Percentiles rank a stretch among this genome's conserved stretches.
Evolutionary conservation across 2,888 invertebrate species (phyloP).

Genomic region (Euspilapteryx auroguttella): DNA sequence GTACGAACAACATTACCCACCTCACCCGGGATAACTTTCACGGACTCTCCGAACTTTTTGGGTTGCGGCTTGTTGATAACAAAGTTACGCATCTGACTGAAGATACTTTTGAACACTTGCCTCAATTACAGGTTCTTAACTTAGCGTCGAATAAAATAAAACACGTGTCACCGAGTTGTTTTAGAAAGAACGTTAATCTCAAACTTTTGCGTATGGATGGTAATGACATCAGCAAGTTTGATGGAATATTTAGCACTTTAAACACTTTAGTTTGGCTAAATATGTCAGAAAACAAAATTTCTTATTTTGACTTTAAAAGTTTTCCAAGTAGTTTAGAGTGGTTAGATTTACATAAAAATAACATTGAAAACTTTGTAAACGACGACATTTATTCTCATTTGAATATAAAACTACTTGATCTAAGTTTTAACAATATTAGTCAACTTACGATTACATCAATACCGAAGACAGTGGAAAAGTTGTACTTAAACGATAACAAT

Average conservation of each 20-base stretch:
- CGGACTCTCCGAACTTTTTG: constrained; percentile 73
- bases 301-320: constrained; percentile 75
- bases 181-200: constrained; percentile 70
- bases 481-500: constrained; percentile 75
- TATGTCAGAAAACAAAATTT: constrained; percentile 75
- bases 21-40: constrained; percentile 73
- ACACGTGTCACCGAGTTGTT: constrained; percentile 72
- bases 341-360: constrained; percentile 79
- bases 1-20: constrained; percentile 75
- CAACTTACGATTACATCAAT: constrained; percentile 69
- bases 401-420: constrained; percentile 72
- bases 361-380: constrained; percentile 65
- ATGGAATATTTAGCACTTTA: constrained; percentile 71
- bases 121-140: constrained; percentile 77
- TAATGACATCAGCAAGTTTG: constrained; percentile 73
- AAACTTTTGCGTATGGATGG: constrained; percentile 76
- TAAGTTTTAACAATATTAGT: constrained; percentile 71
- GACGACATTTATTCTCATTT: constrained; percentile 55
- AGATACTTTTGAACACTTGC: constrained; percentile 73
- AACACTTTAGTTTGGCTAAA: constrained; percentile 77
- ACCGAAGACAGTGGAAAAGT: constrained; percentile 72
- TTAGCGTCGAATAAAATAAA: constrained; percentile 78
- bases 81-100: constrained; percentile 73
- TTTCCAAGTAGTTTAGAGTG: constrained; percentile 74
- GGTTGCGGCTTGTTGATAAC: constrained; percentile 80